These are phyloP conservation scores for Tautogolabrus adspersus DNA, from an alignment of 2,113 vertebrate genomes.

Conservation along the genomic window DNA sequence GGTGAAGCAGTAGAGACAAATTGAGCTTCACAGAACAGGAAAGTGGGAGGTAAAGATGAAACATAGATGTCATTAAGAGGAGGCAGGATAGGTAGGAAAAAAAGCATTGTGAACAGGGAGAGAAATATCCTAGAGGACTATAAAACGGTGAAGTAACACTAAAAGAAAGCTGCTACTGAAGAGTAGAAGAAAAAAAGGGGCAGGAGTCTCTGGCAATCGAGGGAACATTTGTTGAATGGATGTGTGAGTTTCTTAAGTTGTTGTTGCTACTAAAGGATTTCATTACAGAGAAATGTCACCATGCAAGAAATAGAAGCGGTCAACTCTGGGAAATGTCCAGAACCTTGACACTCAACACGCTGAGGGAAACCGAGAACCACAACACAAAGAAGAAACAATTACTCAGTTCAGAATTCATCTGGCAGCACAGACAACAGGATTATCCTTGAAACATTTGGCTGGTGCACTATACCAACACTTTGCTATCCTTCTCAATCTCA, in stretches of 20 bases:
- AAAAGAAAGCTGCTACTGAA: too few species aligned
- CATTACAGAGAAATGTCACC: constrained; percentile 20
- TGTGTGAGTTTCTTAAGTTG: constrained; percentile 8
- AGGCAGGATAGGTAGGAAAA: neutral
- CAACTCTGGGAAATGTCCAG: neutral
- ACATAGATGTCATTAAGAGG: neutral
- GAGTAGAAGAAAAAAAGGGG: neutral
- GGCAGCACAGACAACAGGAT: too few species aligned
- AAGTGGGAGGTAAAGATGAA: neutral
- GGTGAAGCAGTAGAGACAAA: neutral
- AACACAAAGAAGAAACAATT: too few species aligned
- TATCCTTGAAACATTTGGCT: too few species aligned
- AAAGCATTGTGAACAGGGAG: neutral
- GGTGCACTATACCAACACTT: too few species aligned
- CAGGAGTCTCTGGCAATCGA: neutral
- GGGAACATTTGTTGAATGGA: constrained; percentile 19
- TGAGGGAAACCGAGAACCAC: too few species aligned
- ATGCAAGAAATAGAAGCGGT: neutral
- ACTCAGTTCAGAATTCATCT: too few species aligned
- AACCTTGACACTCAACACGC: neutral
- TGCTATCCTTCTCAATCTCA: too few species aligned
- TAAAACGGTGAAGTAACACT: neutral
- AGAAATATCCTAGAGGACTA: neutral
- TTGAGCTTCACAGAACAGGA: neutral
- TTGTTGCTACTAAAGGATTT: constrained; percentile 15